Base-by-base conservation (phyloP, 2,113 vertebrate species). In the Pithys albifrons region DNA sequence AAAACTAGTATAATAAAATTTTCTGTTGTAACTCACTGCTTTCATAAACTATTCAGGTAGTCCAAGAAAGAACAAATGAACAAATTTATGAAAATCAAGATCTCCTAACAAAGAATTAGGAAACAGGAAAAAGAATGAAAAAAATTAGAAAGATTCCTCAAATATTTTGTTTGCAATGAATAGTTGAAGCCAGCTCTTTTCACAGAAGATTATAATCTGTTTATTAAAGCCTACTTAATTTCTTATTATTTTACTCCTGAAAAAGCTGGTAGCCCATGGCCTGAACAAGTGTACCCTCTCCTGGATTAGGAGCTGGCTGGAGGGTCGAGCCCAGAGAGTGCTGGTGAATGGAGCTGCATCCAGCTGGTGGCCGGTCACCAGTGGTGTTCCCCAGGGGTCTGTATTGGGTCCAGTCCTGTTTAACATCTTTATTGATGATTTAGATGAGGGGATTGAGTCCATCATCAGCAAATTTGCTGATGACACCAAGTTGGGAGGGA, bases 41-140 rank as follows among this genome's bases (percentile, higher is more conserved):
- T 95, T 94, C 52, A 78, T 84, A 87, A 96, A 49, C 20, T n/a
- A 35, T 57, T 83, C 57, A 92, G 45, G 64, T 64, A 85, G n/a
- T 57, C 64, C 52, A 91, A 77, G 37, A 81, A 80, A 62, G 39
- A 80, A 75, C 28, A 94, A 90, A 85, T 71, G 27, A 94, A 93
- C 13, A 84, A 88, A 71, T 67, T 54, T 37, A 31, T 81, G 43
- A 89, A 96, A 91, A 90, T 76, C 8, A 74, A 91, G 62, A 12
- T 72, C 23, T 19, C 13, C 74, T 89, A 24, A 41, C 28, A 82
- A 79, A 73, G 23, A 84, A 39, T 3, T 66, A 49, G 29, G 49
- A 94, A 82, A 69, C 1, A 3, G 2, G 31, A 73, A 71, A 66
- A 43, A 43, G 14, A 43, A 15, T 43, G 41, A 43, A 52, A 89